phyloP scores from a whole-genome alignment of 2,113 vertebrate species.

The Ascaphus truei region DNA sequence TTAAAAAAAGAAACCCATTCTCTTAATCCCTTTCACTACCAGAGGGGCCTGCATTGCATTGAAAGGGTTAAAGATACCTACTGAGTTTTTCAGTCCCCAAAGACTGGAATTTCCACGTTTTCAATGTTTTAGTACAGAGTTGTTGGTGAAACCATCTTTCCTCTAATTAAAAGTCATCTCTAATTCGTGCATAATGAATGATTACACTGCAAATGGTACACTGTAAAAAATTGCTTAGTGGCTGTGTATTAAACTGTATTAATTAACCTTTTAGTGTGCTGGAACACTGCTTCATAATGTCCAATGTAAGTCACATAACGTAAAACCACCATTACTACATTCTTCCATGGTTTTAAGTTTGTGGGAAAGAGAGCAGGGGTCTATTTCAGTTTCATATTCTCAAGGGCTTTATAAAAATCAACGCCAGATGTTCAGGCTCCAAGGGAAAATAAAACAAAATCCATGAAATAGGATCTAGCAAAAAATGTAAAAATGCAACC shows the following conservation, averaged over 20 bases:
- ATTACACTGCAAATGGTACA: too few relatives aligned
- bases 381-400: slow-evolving; percentile 32
- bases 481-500: neutral
- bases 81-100: too few relatives aligned
- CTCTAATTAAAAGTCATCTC: too few relatives aligned
- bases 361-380: slow-evolving; percentile 32
- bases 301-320: slow-evolving; percentile 17
- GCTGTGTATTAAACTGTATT: neutral
- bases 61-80: too few relatives aligned
- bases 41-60: too few relatives aligned
- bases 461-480: slow-evolving; percentile 15
- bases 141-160: too few relatives aligned
- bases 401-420: slow-evolving; percentile 31
- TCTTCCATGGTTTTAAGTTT: slow-evolving; percentile 32
- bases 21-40: too few relatives aligned
- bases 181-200: too few relatives aligned
- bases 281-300: neutral
- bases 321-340: slow-evolving; percentile 26
- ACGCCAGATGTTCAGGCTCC: slow-evolving; percentile 29
- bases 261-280: slow-evolving; percentile 22
- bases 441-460: slow-evolving; percentile 20
- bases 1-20: too few relatives aligned
- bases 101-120: too few relatives aligned
- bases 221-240: neutral
- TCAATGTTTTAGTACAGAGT: too few relatives aligned